These are phyloP conservation scores for Dendronephthya gigantea DNA, from an alignment of 64 coral and sea anemone genomes.

Conservation along the genomic window DNA sequence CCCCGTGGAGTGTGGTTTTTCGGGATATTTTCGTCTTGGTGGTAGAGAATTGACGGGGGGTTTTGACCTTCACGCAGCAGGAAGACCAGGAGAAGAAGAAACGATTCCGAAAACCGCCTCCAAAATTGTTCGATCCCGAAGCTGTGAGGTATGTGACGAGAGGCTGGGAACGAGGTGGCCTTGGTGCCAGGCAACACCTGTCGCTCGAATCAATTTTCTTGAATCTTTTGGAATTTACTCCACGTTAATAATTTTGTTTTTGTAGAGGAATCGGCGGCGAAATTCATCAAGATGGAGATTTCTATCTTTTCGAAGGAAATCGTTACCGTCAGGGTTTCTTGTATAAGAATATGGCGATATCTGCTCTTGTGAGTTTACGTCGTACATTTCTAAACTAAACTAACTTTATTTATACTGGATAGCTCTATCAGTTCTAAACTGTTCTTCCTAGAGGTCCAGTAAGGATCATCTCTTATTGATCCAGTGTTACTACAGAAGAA, in stretches of 20 bases:
- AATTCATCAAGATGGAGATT: conserved; percentile 85
- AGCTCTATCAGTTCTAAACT: no score
- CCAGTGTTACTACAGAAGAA: no score
- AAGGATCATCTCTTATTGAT: no score
- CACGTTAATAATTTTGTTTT: not conserved
- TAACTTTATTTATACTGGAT: no score
- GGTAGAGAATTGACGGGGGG: no score
- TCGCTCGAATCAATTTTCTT: no score
- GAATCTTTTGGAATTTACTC: not conserved
- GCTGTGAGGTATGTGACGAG: conserved; percentile 64
- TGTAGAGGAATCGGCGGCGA: conserved; percentile 75
- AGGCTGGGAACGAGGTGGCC: no score
- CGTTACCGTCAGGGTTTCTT: conserved; percentile 84
- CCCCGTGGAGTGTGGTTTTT: no score
- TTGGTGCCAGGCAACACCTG: no score
- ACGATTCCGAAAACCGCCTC: conserved; percentile 70
- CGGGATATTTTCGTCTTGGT: no score
- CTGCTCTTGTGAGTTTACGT: conserved; percentile 68
- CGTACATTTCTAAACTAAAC: no score
- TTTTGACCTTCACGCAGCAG: not conserved
- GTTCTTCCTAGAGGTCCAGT: no score
- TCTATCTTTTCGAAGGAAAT: conserved; percentile 91
- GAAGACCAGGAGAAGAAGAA: conserved; percentile 65
- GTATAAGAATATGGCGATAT: conserved; percentile 94
- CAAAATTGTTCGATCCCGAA: conserved; percentile 90